phyloP scores from a whole-genome alignment of 2,113 vertebrate species.

The Mobula birostris region DNA sequence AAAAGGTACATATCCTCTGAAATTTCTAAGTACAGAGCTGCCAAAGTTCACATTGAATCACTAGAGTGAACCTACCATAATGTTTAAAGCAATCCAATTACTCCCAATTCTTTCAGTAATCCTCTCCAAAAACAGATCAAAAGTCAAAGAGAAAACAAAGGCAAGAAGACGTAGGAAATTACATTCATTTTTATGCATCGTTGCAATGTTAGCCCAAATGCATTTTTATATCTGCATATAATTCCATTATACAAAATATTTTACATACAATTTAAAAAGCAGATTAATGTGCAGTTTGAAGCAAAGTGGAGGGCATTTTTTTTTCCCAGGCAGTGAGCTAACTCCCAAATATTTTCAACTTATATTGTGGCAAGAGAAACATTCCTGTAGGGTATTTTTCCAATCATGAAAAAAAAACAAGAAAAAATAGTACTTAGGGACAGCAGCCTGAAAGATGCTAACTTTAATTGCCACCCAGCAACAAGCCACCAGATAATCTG shows the following conservation, averaged over 20 bases:
- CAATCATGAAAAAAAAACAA: conserved; percentile 10
- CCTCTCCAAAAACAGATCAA: background rate
- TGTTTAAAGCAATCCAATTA: conserved; percentile 25
- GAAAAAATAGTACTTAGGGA: background rate
- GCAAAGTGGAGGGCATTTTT: background rate
- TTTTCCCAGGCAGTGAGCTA: conserved; percentile 4
- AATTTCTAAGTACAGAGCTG: conserved; percentile 29
- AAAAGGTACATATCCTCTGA: conserved; percentile 15
- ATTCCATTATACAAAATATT: conserved; percentile 20
- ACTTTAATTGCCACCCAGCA: background rate
- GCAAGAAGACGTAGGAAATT: conserved; percentile 6
- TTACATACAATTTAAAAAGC: conserved; percentile 28
- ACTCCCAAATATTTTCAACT: conserved; percentile 9
- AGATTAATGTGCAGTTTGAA: conserved; percentile 14
- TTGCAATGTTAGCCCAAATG: conserved; percentile 8
- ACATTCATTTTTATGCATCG: conserved; percentile 30
- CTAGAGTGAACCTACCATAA: conserved; percentile 25
- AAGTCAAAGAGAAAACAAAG: background rate
- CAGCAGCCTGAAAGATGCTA: background rate
- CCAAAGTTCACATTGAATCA: background rate
- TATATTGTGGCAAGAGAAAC: conserved; percentile 1
- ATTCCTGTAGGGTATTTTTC: background rate
- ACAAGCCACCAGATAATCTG: background rate
- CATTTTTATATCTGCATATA: conserved; percentile 5
- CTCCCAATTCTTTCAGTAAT: background rate